A percentile compares a stretch with the other conserved stretches of the same genome.
Evolutionary conservation across 2,113 vertebrate species (phyloP).

Genomic region (Eubucco bourcierii): DNA sequence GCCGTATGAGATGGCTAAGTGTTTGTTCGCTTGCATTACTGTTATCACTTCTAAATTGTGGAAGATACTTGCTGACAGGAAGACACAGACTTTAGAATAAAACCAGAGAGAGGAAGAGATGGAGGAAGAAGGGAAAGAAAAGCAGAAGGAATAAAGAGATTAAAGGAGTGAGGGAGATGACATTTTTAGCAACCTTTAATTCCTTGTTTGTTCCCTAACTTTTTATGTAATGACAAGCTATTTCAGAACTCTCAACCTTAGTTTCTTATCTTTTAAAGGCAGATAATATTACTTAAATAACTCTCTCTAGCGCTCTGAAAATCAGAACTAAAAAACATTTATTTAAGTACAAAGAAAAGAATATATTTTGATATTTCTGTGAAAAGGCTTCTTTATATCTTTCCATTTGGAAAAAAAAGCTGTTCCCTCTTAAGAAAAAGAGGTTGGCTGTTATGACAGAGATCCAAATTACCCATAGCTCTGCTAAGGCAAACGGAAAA

Average conservation of each 20-base stretch:
- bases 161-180: not conserved
- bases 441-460: not conserved
- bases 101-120: not conserved
- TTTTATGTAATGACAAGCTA: not conserved
- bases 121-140: not conserved
- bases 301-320: not conserved
- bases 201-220: not conserved
- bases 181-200: not conserved
- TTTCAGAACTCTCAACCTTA: not conserved
- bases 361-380: not conserved
- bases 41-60: not conserved
- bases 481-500: too few species aligned
- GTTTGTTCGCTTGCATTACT: slow-evolving; percentile 4
- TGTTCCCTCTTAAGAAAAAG: not conserved
- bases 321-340: not conserved
- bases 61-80: not conserved
- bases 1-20: not conserved
- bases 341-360: not conserved
- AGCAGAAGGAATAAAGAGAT: not conserved
- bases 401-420: not conserved
- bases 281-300: not conserved
- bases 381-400: not conserved
- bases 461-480: not conserved
- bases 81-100: not conserved
- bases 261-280: not conserved